Conservation (phyloP, 2,113 vertebrate genomes). For the Deroptyus accipitrinus region DNA sequence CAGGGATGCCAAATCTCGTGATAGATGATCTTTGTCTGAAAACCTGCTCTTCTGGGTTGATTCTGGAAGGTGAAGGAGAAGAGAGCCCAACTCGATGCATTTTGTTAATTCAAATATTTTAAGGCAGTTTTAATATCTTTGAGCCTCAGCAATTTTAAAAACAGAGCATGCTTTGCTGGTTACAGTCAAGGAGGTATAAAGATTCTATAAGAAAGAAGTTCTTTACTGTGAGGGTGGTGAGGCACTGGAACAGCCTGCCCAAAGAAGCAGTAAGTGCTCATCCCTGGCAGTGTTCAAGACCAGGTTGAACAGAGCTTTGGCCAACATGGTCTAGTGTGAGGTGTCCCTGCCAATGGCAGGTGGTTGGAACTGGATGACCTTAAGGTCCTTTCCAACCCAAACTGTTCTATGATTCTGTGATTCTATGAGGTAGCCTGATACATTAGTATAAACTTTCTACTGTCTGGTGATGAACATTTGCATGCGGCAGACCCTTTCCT, state of each 20-base stretch:
- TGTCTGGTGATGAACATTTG: not conserved
- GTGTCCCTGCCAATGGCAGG: not conserved
- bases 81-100: not conserved
- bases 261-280: not conserved
- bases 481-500: not conserved
- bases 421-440: not conserved
- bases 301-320: not conserved
- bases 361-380: not conserved
- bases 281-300: not conserved
- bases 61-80: not conserved
- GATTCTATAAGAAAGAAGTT: not conserved
- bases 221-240: not conserved
- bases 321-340: not conserved
- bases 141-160: not conserved
- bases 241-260: not conserved
- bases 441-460: not conserved
- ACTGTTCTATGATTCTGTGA: not conserved
- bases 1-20: not conserved
- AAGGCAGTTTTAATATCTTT: not conserved
- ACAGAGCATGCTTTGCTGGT: accelerated
- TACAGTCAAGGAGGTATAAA: not conserved
- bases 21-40: not conserved
- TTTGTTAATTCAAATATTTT: not conserved
- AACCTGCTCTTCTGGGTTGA: not conserved
- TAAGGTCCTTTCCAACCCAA: not conserved